Base-by-base conservation (phyloP, 1,140 invertebrate genomes). In the Drosophila nigromelanica region DNA sequence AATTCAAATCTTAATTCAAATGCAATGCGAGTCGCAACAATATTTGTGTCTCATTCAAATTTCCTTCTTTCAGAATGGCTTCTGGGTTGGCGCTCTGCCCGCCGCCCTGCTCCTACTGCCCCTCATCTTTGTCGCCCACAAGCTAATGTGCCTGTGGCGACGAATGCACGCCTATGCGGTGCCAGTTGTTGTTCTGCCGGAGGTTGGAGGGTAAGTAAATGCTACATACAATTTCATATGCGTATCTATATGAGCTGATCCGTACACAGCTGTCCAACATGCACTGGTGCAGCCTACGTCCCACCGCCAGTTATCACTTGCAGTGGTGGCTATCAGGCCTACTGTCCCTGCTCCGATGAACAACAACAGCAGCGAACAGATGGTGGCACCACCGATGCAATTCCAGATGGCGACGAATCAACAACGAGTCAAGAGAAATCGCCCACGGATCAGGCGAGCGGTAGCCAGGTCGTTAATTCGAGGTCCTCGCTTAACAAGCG, bases 81-180 rank as follows among this genome's bases (percentile, higher is more conserved):
- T 59, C 30, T 72, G 69, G 69, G 2, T 72, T 3, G 69, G 62
- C 0, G 0, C 59, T 3, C 5, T 66, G 0, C 33, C 39, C 8
- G 64, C 62, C 7, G 33, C 54, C 0, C 7, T 72, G 39, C 11
- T 43, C 4, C 24, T 72, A 0, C 21, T 72, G 5, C 62, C 62
- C 2, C 15, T 67, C 2, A 6, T 72, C 33, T 54, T 39, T 45
- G 18, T 72, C 2, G 30, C 33, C 10, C 69, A 72, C 37, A 56
- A 24, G 7, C n/a, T 72, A 3, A 67, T 72, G 55, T 72, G 69
- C 11, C 39, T 67, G 6, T 72, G 62, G 62, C 58, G 18, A 15
- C 30, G 62, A n/a, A 14, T 72, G 14, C 39, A 72, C 18, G 21
- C 33, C 8, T 63, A 66, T 39, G 27, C 39, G 1, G 37, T 33